A percentile compares a stretch with the other conserved stretches of the same genome.
Conservation (phyloP, 2,888 invertebrate species). For the Apotomis betuletana region DNA sequence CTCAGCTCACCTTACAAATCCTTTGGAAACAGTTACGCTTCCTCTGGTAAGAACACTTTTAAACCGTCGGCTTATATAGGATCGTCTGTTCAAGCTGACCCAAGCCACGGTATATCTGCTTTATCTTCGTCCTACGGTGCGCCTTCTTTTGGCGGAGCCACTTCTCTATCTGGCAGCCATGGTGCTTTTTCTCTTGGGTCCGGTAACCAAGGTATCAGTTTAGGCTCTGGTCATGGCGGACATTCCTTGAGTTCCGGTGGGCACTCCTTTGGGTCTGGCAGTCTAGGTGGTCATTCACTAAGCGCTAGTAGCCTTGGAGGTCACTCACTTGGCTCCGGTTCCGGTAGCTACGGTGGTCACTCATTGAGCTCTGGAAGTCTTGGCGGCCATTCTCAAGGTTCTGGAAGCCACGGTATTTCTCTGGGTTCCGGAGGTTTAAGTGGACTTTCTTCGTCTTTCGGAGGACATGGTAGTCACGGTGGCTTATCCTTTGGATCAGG, state of each 20-base stretch:
- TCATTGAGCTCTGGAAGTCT: conserved; percentile 24
- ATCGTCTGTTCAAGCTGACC: conserved; percentile 67
- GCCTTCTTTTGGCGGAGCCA: conserved; percentile 59
- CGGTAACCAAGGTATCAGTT: conserved; percentile 21
- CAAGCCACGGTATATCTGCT: conserved; percentile 61
- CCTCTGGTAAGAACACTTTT: conserved; percentile 68
- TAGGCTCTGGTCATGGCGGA: conserved; percentile 44
- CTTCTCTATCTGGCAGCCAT: conserved; percentile 52
- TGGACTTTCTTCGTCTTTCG: conserved; percentile 45
- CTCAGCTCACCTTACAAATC: conserved; percentile 58
- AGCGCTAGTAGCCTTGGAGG: conserved; percentile 25
- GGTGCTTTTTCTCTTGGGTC: conserved; percentile 43
- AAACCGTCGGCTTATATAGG: conserved; percentile 79
- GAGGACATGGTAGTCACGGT: conserved; percentile 42
- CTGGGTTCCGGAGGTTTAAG: conserved; percentile 43
- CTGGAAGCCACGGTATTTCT: conserved; percentile 50
- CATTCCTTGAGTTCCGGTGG: conserved; percentile 26
- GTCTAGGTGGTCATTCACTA: conserved; percentile 48
- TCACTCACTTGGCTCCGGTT: conserved; percentile 13
- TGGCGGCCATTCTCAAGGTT: conserved; percentile 27
- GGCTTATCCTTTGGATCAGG: conserved; percentile 56
- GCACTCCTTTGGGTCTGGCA: conserved; percentile 46
- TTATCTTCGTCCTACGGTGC: conserved; percentile 61
- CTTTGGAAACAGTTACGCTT: conserved; percentile 58
- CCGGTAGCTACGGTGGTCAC: conserved; percentile 29